These are phyloP conservation scores for Microtus montanus DNA, from an alignment of 2,113 vertebrate genomes.

Conservation along the genomic window DNA sequence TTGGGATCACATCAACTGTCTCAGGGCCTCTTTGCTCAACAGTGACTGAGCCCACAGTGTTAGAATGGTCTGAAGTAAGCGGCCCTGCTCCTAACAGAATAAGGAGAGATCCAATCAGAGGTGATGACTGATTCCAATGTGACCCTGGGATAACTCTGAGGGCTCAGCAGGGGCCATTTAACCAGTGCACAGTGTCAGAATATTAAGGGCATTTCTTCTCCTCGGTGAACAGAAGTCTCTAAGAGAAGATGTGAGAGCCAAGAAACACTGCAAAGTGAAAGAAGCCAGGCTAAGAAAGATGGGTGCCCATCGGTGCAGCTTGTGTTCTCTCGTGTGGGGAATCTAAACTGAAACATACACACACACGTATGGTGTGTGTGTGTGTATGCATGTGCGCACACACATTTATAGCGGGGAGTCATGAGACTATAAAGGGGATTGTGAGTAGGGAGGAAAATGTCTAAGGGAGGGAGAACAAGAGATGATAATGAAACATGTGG, in stretches of 20 bases:
- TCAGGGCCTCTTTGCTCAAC: background rate
- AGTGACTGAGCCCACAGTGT: background rate
- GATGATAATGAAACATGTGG: too few species aligned
- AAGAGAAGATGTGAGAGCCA: background rate
- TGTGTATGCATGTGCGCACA: too few species aligned
- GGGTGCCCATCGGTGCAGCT: too few species aligned
- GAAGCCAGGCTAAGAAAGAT: background rate
- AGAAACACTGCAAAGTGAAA: background rate
- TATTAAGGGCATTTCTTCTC: background rate
- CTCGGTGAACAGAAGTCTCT: too few species aligned
- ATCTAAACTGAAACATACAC: background rate
- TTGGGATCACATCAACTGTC: background rate
- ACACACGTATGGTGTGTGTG: too few species aligned
- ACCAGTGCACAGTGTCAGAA: background rate
- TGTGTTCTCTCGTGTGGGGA: too few species aligned
- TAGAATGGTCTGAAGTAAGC: background rate
- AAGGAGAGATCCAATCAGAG: too few species aligned
- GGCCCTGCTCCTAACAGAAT: rapidly evolving
- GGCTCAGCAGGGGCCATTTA: too few species aligned
- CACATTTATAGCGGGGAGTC: background rate
- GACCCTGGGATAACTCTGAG: rapidly evolving
- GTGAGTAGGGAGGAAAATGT: background rate
- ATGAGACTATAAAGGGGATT: background rate
- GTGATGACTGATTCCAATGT: background rate
- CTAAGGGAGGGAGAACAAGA: background rate